phyloP scores from a whole-genome alignment of 2,888 invertebrate genomes.

The Andrena dorsata region DNA sequence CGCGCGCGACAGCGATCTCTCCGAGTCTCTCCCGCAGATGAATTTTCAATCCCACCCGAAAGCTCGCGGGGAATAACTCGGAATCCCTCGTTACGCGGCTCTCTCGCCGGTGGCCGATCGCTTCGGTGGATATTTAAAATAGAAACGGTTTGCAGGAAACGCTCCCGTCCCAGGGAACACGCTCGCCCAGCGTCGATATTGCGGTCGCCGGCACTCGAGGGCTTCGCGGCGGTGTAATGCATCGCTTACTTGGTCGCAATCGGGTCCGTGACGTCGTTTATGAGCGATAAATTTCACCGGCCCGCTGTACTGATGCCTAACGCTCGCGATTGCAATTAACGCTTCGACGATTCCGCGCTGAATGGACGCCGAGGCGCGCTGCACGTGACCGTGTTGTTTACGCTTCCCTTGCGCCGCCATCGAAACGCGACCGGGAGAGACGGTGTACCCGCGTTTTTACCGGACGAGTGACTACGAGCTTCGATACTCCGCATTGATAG shows the following conservation, averaged over 20 bases:
- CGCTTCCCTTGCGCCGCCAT: background rate
- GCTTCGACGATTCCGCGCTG: conserved; percentile 44
- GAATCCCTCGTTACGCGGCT: conserved; percentile 8
- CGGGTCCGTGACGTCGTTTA: conserved; percentile 42
- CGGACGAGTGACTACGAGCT: background rate
- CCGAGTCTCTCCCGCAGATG: background rate
- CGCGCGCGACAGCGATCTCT: background rate
- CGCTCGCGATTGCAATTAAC: conserved; percentile 53
- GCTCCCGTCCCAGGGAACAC: background rate
- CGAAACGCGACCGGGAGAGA: background rate
- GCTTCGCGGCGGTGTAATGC: conserved; percentile 16
- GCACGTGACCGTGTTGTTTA: conserved; percentile 40
- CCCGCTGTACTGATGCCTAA: conserved; percentile 32
- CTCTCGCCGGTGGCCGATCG: background rate
- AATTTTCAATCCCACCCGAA: background rate
- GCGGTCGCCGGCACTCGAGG: conserved; percentile 1
- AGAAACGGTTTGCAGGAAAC: background rate
- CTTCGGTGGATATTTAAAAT: conserved; percentile 4
- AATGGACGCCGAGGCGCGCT: conserved; percentile 30
- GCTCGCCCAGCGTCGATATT: background rate
- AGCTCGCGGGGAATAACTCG: background rate
- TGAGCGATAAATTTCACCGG: conserved; percentile 49
- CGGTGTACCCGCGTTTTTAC: conserved; percentile 12
- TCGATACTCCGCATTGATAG: background rate
- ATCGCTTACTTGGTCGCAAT: conserved; percentile 39